phyloP scores from a whole-genome alignment of 2,113 vertebrate genomes.

The Tupaia chinensis region DNA sequence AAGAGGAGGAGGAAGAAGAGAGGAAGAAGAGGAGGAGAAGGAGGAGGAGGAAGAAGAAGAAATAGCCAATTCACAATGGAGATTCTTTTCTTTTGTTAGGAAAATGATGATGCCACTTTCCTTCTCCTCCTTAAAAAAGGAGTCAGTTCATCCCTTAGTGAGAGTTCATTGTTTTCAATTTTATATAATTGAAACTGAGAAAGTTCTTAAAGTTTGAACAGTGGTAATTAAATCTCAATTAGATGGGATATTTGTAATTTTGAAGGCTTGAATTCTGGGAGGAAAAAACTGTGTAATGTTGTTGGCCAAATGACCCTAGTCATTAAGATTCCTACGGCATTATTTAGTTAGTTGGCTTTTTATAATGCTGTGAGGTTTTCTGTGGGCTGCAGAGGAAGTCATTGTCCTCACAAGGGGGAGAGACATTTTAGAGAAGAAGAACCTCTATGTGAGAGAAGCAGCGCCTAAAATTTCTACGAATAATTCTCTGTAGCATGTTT shows the following conservation, averaged over 20 bases:
- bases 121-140: not conserved
- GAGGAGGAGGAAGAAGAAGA: not conserved
- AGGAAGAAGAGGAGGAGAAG: too few species aligned
- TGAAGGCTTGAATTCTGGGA: conserved; percentile 76
- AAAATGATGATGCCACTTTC: conserved; percentile 15
- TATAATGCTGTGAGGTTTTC: conserved; percentile 55
- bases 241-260: conserved; percentile 80
- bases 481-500: not conserved
- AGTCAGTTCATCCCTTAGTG: not conserved
- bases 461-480: not conserved
- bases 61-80: not conserved
- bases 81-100: not conserved
- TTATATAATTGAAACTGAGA: conserved; percentile 66
- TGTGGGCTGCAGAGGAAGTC: not conserved
- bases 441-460: not conserved
- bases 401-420: not conserved
- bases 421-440: not conserved
- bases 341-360: conserved; percentile 67
- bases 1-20: too few species aligned
- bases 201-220: conserved; percentile 71
- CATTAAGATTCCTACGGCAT: conserved; percentile 70
- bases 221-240: conserved; percentile 84
- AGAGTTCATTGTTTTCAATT: conserved; percentile 61
- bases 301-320: conserved; percentile 66
- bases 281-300: conserved; percentile 76